Evolutionary conservation across 2,888 invertebrate genomes (phyloP), one percentile per base, ranked within the genome.

Genomic region (Eupithecia abbreviata): DNA sequence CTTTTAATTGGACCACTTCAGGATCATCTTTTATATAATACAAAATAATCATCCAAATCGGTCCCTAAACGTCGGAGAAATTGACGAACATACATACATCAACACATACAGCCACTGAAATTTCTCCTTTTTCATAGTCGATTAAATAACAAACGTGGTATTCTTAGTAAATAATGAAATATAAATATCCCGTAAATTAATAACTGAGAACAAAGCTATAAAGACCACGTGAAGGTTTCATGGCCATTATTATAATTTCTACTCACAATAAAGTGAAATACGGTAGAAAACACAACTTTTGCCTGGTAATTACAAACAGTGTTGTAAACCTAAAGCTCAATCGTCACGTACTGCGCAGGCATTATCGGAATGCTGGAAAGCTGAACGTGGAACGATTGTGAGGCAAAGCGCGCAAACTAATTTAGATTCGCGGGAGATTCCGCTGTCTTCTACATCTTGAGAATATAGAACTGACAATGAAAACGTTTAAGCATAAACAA

Each of bases 391-490:
- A 30, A 7, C 30, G 47, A 80, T 82, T 82, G 82, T 89, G 86
- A 93, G 91, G 91, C 92, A 15, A 51, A 84, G 82, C 79, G 76
- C 85, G 88, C 90, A 84, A 86, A 87, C 90, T 93, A 86, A 91
- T 92, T 93, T 90, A 91, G 92, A 94, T 93, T 92, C 92, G 90
- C 85, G 62, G 85, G 88, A 90, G 90, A 91, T 90, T 89, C 87
- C 82, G 79, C 79, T 79, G 85, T 82, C 83, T 0, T 42, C 42
- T 66, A 62, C 66, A 15, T 82, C 81, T 77, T 75, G 74, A 80
- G 76, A 74, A 77, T 71, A 65, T 81, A 84, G 85, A 86, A 55
- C 43, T 75, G 84, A 75, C 80, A 58, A 45, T 43, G 30, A 47
- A 66, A 42, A 42, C 13, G 30, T 30, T 62, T 12, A 10, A 4